These are phyloP conservation scores for Antheraea yamamai DNA, from an alignment of 2,888 invertebrate genomes.

Conservation along the genomic window DNA sequence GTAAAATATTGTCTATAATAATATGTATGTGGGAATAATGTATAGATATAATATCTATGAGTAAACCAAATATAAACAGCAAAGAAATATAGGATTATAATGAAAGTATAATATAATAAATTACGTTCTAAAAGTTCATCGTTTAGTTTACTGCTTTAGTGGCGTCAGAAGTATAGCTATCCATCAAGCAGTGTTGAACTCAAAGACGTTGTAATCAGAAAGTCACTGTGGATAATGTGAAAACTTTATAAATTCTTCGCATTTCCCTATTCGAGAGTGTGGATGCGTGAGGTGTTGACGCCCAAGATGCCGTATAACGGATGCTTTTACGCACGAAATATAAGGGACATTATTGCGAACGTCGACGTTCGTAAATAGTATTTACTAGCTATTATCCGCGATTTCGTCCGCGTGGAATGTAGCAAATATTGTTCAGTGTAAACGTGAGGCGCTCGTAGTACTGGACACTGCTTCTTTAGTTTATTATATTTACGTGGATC, in stretches of 20 bases:
- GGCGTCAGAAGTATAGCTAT: constrained; percentile 35
- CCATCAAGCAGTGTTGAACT: constrained; percentile 30
- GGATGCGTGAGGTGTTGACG: constrained; percentile 59
- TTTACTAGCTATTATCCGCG: background rate
- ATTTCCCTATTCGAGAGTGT: constrained; percentile 39
- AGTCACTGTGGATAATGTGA: constrained; percentile 60
- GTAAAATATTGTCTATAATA: no score
- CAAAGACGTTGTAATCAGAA: constrained; percentile 38
- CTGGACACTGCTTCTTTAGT: no score
- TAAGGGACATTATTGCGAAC: constrained; percentile 33
- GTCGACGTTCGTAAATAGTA: constrained; percentile 19
- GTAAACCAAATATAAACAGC: background rate
- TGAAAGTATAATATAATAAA: background rate
- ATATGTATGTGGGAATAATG: no score
- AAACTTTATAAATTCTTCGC: constrained; percentile 68
- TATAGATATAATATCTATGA: no score
- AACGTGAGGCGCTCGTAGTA: no score
- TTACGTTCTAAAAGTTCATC: background rate
- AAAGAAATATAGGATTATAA: background rate
- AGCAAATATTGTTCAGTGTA: no score
- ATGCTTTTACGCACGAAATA: constrained; percentile 47
- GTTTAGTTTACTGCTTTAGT: background rate
- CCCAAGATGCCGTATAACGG: constrained; percentile 69
- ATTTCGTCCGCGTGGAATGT: background rate
- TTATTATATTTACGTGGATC: no score